Evolutionary conservation across 30 jellyfish, hydroid and myxozoan genomes (phyloP).

Genomic region (Turritopsis rubra): DNA sequence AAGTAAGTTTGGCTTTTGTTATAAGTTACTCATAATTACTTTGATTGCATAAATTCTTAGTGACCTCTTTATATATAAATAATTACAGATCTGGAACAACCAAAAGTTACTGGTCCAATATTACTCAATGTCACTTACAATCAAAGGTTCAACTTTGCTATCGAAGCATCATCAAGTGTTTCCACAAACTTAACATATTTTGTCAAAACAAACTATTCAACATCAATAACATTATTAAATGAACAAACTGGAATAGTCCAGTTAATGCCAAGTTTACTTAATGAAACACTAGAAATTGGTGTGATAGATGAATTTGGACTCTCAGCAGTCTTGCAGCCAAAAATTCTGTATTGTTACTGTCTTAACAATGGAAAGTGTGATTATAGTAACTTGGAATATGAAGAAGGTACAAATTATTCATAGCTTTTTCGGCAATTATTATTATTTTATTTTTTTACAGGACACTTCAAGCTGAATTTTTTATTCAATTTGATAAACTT

Average conservation of each 20-base stretch:
- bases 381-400: not conserved
- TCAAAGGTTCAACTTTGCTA: not conserved
- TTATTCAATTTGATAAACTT: no score
- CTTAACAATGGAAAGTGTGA: conserved; percentile 35
- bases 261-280: conserved; percentile 9
- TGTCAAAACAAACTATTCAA: conserved; percentile 25
- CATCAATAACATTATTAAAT: not conserved
- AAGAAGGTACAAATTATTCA: not conserved
- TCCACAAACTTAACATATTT: conserved; percentile 32
- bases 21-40: not conserved
- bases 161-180: conserved; percentile 16
- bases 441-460: no score
- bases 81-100: not conserved
- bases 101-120: conserved; percentile 10
- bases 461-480: no score
- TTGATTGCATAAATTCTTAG: not conserved
- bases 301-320: conserved; percentile 31
- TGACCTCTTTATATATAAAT: not conserved
- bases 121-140: conserved; percentile 18
- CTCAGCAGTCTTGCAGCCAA: conserved; percentile 22
- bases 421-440: not conserved
- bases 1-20: conserved; percentile 12
- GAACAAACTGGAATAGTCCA: conserved; percentile 26
- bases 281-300: conserved; percentile 4
- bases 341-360: conserved; percentile 33